phyloP scores from a whole-genome alignment of 2,797 vertebrate genomes.

The Sebastes umbrosus region DNA sequence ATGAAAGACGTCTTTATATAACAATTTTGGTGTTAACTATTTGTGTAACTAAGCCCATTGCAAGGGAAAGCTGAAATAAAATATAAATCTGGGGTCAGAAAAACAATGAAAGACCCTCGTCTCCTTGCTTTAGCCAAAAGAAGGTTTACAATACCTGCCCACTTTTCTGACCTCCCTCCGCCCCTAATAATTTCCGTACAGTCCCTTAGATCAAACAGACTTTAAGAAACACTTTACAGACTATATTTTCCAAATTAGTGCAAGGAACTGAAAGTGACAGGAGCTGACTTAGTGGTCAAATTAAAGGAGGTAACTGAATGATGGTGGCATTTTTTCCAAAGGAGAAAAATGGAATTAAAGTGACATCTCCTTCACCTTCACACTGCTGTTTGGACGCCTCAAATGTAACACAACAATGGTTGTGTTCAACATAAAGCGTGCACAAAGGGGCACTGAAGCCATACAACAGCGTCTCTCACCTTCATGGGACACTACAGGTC shows the following conservation, averaged over 20 bases:
- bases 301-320: not conserved
- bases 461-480: conserved; percentile 34
- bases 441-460: conserved; percentile 9
- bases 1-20: not conserved
- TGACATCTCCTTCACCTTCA: conserved; percentile 22
- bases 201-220: not conserved
- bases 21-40: not conserved
- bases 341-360: not conserved
- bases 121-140: not conserved
- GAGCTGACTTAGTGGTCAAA: not conserved
- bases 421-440: conserved; percentile 13
- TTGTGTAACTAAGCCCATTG: not conserved
- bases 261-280: not conserved
- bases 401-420: not conserved
- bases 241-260: not conserved
- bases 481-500: conserved; percentile 31
- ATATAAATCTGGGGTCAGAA: not conserved
- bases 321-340: conserved; percentile 15
- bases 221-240: not conserved
- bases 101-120: not conserved
- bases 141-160: fast-evolving
- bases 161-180: not conserved
- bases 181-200: not conserved
- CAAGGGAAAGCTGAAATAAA: not conserved
- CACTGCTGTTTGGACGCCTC: not conserved